These are phyloP conservation scores for Tinea semifulvella DNA, from an alignment of 2,888 invertebrate genomes.

Conservation along the genomic window DNA sequence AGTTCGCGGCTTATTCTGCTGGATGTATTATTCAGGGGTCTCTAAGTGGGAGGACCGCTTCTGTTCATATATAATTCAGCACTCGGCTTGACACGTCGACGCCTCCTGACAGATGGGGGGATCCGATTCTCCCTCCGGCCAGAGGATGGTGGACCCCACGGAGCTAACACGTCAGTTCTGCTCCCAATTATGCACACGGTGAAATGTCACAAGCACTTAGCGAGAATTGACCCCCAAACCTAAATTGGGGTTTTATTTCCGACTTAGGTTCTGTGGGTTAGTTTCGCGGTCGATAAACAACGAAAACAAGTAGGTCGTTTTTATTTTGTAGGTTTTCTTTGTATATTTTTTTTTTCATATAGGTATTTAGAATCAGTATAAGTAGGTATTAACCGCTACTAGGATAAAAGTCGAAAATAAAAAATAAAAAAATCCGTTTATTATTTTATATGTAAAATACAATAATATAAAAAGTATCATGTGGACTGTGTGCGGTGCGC, in stretches of 20 bases:
- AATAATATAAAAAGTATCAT: too few species aligned
- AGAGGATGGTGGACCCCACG: slow-evolving; percentile 24
- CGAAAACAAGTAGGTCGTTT: not conserved
- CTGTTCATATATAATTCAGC: slow-evolving; percentile 58
- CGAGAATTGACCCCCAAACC: slow-evolving; percentile 57
- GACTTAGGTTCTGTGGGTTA: slow-evolving; percentile 32
- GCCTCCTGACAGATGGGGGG: slow-evolving; percentile 29
- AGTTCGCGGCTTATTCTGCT: slow-evolving; percentile 27
- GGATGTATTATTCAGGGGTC: slow-evolving; percentile 53
- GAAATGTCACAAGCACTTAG: slow-evolving; percentile 58
- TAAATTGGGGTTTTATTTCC: slow-evolving; percentile 56
- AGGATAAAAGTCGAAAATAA: too few species aligned
- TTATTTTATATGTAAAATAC: too few species aligned
- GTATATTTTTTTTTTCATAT: too few species aligned
- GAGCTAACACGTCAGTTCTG: slow-evolving; percentile 42
- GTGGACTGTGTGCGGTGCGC: too few species aligned
- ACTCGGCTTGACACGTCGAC: slow-evolving; percentile 60
- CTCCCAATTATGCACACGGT: slow-evolving; percentile 59
- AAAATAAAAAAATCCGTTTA: too few species aligned
- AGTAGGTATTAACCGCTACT: too few species aligned
- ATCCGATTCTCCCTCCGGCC: slow-evolving; percentile 20
- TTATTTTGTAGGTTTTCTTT: not conserved
- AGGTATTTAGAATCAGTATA: too few species aligned
- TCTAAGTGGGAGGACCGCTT: slow-evolving; percentile 59
- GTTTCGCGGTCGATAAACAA: slow-evolving; percentile 11